Percentiles rank a stretch among this genome's conserved stretches.
These are phyloP conservation scores for Cerastis rubricosa DNA, from an alignment of 2,888 invertebrate genomes.

Conservation along the genomic window DNA sequence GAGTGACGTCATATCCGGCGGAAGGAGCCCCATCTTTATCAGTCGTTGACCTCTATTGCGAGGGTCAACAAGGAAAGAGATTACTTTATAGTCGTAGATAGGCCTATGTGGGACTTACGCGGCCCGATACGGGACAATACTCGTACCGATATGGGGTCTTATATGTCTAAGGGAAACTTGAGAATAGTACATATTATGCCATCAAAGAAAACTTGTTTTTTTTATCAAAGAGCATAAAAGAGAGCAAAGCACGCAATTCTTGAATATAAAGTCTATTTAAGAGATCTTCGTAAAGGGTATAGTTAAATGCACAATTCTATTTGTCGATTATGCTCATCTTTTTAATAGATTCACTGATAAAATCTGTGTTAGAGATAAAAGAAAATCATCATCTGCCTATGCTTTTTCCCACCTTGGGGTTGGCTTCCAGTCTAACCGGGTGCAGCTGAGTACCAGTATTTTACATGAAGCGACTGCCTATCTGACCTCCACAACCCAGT, in stretches of 20 bases:
- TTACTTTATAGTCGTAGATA: conserved; percentile 34
- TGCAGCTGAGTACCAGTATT: too few relatives aligned
- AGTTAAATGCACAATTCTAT: background rate
- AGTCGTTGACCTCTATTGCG: conserved; percentile 45
- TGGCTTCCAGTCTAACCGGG: too few relatives aligned
- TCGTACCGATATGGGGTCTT: conserved; percentile 12
- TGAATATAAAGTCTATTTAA: background rate
- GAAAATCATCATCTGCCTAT: too few relatives aligned
- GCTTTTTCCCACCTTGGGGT: too few relatives aligned
- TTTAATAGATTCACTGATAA: background rate
- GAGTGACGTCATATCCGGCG: conserved; percentile 21
- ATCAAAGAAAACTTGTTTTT: background rate
- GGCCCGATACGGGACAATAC: conserved; percentile 5
- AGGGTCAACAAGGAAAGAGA: conserved; percentile 49
- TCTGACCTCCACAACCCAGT: too few relatives aligned
- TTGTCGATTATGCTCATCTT: background rate
- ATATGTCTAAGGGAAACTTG: background rate
- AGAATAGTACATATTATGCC: conserved; percentile 8
- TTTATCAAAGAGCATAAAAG: background rate
- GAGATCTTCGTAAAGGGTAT: background rate
- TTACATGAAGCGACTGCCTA: too few relatives aligned
- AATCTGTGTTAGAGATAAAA: background rate
- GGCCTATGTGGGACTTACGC: conserved; percentile 12
- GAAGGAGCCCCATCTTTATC: conserved; percentile 35
- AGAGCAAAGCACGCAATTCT: background rate